Percentiles rank a stretch among this genome's conserved stretches.
Evolutionary conservation across 2,797 vertebrate species (phyloP).

Genomic region (Myotis daubentonii): DNA sequence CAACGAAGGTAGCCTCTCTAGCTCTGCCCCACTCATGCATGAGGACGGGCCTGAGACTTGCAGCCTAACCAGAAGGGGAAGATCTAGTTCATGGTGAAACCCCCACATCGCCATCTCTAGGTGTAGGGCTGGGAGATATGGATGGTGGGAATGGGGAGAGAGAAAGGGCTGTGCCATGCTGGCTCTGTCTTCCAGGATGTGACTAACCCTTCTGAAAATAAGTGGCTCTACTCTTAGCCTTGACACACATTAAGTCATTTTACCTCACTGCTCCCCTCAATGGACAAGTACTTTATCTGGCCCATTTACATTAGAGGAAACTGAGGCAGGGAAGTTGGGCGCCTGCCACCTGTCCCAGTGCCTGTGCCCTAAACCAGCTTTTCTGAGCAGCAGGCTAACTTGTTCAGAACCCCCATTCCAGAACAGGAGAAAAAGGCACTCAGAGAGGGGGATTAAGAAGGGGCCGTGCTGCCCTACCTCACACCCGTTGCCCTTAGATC

Average conservation of each 20-base stretch:
- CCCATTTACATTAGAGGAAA: background rate
- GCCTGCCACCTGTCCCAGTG: background rate
- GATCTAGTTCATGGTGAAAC: background rate
- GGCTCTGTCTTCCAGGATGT: background rate
- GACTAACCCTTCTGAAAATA: background rate
- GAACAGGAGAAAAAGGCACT: background rate
- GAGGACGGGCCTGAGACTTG: background rate
- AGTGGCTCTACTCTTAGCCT: background rate
- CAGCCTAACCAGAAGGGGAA: background rate
- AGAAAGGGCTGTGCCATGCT: background rate
- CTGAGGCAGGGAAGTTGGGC: background rate
- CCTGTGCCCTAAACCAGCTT: background rate
- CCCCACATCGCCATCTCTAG: fast-evolving
- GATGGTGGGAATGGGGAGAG: fast-evolving
- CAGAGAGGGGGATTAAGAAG: background rate
- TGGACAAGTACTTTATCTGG: background rate
- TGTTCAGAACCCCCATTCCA: background rate
- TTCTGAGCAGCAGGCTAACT: background rate
- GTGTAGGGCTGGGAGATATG: background rate
- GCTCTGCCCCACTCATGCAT: too few relatives aligned
- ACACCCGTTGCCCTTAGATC: background rate
- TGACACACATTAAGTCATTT: fast-evolving
- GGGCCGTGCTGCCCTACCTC: background rate
- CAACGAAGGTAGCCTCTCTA: background rate
- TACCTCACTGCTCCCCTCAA: background rate